Conservation (phyloP, 2,113 vertebrate genomes). For the Thunnus thynnus region DNA sequence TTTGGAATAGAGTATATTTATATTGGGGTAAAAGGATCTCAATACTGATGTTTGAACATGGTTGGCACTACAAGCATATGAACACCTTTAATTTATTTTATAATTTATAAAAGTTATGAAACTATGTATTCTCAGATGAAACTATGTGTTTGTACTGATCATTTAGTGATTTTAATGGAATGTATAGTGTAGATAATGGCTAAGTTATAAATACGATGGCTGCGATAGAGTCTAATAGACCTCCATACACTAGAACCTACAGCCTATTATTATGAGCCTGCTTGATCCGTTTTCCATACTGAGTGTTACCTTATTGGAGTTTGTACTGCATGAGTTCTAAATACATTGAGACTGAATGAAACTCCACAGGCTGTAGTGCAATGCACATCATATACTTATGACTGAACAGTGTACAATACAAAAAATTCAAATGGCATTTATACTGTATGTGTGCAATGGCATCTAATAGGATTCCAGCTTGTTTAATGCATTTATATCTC, state of each 20-base stretch:
- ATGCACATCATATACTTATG: background rate
- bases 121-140: no score
- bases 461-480: background rate
- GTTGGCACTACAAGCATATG: no score
- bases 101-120: constrained; percentile 23
- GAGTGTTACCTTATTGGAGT: background rate
- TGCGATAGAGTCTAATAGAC: background rate
- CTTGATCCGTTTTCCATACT: background rate
- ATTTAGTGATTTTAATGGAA: background rate
- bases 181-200: background rate
- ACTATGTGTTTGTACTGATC: background rate
- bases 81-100: background rate
- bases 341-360: background rate
- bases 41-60: background rate
- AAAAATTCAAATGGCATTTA: background rate
- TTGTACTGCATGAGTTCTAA: background rate
- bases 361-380: background rate
- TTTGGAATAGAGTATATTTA: background rate
- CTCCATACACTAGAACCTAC: background rate
- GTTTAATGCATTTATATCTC: background rate
- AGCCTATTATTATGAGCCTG: background rate
- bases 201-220: background rate
- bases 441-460: background rate
- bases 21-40: background rate
- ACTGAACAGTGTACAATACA: no score